Conservation (phyloP, 1,140 invertebrate species). For the Dryas iulia region DNA sequence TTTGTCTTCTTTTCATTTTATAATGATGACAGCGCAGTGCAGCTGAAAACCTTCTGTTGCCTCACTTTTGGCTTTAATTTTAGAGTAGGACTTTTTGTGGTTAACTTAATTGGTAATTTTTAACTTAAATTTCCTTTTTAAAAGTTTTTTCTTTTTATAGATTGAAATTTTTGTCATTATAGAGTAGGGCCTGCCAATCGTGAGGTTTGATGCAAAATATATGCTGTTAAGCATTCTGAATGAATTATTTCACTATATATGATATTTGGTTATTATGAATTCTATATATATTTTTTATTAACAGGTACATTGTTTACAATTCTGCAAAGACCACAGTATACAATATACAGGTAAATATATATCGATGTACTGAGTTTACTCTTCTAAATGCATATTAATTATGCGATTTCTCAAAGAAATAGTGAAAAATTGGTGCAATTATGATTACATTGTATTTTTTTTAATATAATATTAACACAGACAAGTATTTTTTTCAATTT, state of each 20-base stretch:
- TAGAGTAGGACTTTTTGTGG: slow-evolving; percentile 46
- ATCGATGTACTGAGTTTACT: too few species aligned
- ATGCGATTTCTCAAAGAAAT: too few species aligned
- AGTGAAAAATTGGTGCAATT: too few species aligned
- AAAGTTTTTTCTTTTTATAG: not conserved
- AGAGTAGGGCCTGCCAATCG: slow-evolving; percentile 59
- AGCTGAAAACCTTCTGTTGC: slow-evolving; percentile 66
- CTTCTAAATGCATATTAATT: too few species aligned
- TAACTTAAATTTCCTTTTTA: not conserved
- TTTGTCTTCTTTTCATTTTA: not conserved
- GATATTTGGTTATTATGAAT: not conserved
- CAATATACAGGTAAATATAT: too few species aligned
- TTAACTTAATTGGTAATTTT: not conserved
- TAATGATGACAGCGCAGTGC: slow-evolving; percentile 74
- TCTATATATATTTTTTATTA: slow-evolving; percentile 15
- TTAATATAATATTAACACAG: too few species aligned
- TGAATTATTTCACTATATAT: slow-evolving; percentile 10
- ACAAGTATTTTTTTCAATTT: too few species aligned
- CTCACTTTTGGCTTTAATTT: slow-evolving; percentile 41
- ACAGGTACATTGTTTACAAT: slow-evolving; percentile 23
- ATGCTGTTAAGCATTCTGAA: slow-evolving; percentile 43
- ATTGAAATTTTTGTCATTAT: slow-evolving; percentile 21
- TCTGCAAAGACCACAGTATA: too few species aligned
- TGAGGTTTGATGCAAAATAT: slow-evolving; percentile 61
- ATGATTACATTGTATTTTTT: too few species aligned